A percentile compares a stretch with the other conserved stretches of the same genome.
Evolutionary conservation across 2,888 invertebrate species (phyloP).

Genomic region (Arge pagana): DNA sequence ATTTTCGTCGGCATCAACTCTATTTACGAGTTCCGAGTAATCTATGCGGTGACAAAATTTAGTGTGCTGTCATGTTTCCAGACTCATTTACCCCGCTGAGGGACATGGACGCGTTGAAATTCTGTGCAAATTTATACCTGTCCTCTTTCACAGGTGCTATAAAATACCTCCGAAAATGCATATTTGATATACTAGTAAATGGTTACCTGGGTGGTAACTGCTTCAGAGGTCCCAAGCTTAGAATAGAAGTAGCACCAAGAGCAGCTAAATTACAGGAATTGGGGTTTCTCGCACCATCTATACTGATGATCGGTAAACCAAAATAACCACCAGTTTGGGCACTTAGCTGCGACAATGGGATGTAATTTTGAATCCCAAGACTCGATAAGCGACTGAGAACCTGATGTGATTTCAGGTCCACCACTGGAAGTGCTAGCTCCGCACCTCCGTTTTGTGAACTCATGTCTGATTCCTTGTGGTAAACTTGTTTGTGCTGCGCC

Average conservation of each 20-base stretch:
- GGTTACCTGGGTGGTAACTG: conserved; percentile 56
- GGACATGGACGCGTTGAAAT: no score
- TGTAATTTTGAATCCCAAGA: conserved; percentile 75
- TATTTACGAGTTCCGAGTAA: no score
- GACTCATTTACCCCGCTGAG: no score
- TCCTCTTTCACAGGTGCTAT: no score
- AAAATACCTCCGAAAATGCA: no score
- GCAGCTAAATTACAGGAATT: conserved; percentile 65
- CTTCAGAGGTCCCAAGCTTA: conserved; percentile 75
- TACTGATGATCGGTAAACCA: conserved; percentile 73
- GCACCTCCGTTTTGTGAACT: conserved; percentile 52
- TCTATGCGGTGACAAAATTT: no score
- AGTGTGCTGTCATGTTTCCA: no score
- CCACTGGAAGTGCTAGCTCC: conserved; percentile 75
- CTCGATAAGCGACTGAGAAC: conserved; percentile 67
- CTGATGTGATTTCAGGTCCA: conserved; percentile 72
- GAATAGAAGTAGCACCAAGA: conserved; percentile 71
- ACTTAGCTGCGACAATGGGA: conserved; percentile 71
- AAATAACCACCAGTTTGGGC: conserved; percentile 67
- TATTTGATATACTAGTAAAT: conserved; percentile 26
- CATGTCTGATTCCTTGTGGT: conserved; percentile 60
- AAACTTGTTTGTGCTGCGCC: conserved; percentile 68
- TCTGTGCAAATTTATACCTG: no score
- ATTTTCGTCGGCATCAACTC: no score
- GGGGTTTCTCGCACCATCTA: conserved; percentile 68